Base-by-base conservation (phyloP, 1,140 invertebrate species). In the Cherax destructor region DNA sequence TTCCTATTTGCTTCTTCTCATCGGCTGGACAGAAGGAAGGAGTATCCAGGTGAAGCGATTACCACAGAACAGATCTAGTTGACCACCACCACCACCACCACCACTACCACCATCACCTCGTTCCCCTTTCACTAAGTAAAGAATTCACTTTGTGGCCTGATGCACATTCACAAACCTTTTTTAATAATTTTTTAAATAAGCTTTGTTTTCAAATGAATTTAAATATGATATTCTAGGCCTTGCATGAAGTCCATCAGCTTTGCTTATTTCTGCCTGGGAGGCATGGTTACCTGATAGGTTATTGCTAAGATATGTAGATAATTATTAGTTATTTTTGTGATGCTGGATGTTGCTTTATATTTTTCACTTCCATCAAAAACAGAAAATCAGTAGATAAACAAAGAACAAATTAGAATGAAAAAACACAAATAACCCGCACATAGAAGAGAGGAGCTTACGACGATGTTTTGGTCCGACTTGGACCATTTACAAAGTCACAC, bases 41-140 rank as follows among this genome's bases (percentile, higher is more conserved):
- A 92, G 86, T 88, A 79, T 56, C 80, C 91, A 92, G 91, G 91
- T 92, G 91, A 92, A 88, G 86, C 86, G 86, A 92, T 88, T 78
- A 88, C 91, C 52, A 92, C 91, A 88, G 91, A 92, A 88, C 91
- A 92, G 81, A 92, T 92, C 76, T 92, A 92, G 86, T 84, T 92
- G 72, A 87, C 81, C 86, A 92, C 91, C 91, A 92, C 80, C 91
- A 92, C 74, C 91, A 87, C 81, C 89, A 91, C 83, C 74, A 92
- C 86, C 89, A 92, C 30, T 2, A 91, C 83, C 74, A 92, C 86
- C 89, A 92, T 72, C 81, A 91, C 83, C 91, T 92, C 83, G 91
- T 83, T 92, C 81, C 91, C 74, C 69, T 87, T 92, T 88, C 52
- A 88, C 74, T 92, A 92, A 92, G 91, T 92, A 92, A 92, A 85